These are phyloP conservation scores for Papilio polytes DNA, from an alignment of 1,140 invertebrate species.

Conservation along the genomic window DNA sequence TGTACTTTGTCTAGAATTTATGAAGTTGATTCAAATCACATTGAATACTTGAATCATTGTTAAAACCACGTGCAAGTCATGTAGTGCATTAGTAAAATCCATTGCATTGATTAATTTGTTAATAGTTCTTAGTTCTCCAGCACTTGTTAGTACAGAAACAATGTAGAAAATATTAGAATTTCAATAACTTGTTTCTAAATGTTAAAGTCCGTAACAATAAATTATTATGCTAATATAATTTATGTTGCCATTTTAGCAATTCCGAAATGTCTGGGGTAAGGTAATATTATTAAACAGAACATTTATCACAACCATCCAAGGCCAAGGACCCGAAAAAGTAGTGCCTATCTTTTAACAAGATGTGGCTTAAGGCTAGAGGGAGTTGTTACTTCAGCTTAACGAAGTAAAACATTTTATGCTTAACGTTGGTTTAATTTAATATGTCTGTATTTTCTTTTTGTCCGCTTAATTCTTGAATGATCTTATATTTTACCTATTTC, in stretches of 20 bases:
- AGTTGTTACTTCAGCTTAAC: too few relatives aligned
- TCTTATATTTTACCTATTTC: neutral
- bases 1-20: neutral
- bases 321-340: too few relatives aligned
- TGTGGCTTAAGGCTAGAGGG: too few relatives aligned
- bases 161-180: slow-evolving; percentile 14
- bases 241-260: neutral
- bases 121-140: neutral
- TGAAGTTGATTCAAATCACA: neutral
- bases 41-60: neutral
- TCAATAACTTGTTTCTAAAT: slow-evolving; percentile 15
- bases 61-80: neutral
- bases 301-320: too few relatives aligned
- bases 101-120: neutral
- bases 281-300: neutral
- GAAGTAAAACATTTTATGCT: too few relatives aligned
- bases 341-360: too few relatives aligned
- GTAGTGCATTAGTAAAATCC: neutral
- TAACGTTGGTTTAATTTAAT: too few relatives aligned
- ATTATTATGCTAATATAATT: slow-evolving; percentile 12
- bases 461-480: neutral
- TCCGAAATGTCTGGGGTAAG: neutral
- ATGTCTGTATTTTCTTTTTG: too few relatives aligned
- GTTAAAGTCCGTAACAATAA: neutral
- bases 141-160: neutral